Evolutionary conservation across 2,888 invertebrate species (phyloP).

Genomic region (Aspidiotus destructor): DNA sequence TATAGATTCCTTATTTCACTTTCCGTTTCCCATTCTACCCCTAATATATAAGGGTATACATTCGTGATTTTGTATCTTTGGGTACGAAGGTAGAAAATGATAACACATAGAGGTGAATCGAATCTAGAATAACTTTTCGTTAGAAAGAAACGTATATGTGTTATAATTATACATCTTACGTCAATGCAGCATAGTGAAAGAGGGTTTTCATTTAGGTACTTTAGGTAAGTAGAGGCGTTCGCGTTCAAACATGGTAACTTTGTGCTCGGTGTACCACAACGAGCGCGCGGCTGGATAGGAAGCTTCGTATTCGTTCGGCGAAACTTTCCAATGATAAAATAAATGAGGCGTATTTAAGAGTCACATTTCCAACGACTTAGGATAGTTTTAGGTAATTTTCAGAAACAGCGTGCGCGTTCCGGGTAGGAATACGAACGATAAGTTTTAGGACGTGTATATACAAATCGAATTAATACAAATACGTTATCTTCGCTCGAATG

Average conservation of each 20-base stretch:
- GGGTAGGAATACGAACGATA: not conserved
- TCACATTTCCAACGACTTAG: slow-evolving; percentile 29
- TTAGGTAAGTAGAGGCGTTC: too few species aligned
- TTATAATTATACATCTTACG: too few species aligned
- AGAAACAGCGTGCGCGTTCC: not conserved
- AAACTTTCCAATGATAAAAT: slow-evolving; percentile 31
- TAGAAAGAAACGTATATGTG: too few species aligned
- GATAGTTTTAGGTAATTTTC: slow-evolving; percentile 32
- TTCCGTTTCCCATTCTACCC: too few species aligned
- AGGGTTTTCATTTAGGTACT: too few species aligned
- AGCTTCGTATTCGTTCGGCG: slow-evolving; percentile 7
- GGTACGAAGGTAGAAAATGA: too few species aligned
- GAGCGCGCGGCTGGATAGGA: not conserved
- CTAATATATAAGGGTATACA: too few species aligned
- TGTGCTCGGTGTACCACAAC: not conserved
- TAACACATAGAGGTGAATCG: too few species aligned
- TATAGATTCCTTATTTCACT: too few species aligned
- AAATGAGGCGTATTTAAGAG: slow-evolving; percentile 28
- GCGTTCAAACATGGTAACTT: not conserved
- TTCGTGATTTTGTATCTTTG: too few species aligned
- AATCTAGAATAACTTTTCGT: too few species aligned
- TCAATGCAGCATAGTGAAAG: too few species aligned
- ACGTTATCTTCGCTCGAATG: not conserved
- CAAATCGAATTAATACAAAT: not conserved
- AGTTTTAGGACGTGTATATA: slow-evolving; percentile 1